Conservation (phyloP, 2,888 invertebrate species). For the Amiota mariae region DNA sequence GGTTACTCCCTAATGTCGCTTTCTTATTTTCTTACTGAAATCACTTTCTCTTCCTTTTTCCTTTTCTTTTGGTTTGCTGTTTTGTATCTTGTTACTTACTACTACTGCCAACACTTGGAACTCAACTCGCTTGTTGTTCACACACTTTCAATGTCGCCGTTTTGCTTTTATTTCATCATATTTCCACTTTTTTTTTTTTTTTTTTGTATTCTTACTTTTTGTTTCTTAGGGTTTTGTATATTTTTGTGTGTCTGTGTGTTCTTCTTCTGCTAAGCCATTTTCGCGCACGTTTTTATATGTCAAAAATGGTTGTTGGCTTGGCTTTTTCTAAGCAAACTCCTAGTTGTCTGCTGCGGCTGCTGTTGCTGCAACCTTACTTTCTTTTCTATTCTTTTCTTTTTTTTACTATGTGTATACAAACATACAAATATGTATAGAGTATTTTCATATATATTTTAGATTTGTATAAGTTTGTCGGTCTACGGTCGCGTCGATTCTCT, state of each 20-base stretch:
- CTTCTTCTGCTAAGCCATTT: slow-evolving; percentile 8
- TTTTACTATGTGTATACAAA: no score
- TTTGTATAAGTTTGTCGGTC: neutral
- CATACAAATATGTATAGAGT: neutral
- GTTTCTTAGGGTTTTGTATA: neutral
- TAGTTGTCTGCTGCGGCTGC: no score
- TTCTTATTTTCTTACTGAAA: no score
- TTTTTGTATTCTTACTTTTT: neutral
- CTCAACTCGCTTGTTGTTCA: slow-evolving; percentile 5
- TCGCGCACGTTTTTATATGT: slow-evolving; percentile 23
- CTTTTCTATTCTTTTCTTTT: no score
- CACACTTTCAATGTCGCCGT: neutral
- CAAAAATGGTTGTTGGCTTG: slow-evolving; percentile 14
- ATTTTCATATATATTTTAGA: slow-evolving; percentile 21
- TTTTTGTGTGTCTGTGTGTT: neutral
- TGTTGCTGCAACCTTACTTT: no score
- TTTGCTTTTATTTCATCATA: neutral
- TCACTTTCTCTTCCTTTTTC: neutral
- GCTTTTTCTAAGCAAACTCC: neutral
- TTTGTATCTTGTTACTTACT: slow-evolving; percentile 13
- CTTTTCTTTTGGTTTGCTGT: neutral
- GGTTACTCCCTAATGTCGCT: no score
- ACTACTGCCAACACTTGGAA: neutral
- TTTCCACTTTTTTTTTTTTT: neutral
- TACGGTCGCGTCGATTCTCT: neutral